Conservation (phyloP, 2,113 vertebrate genomes). For the cattle (Bos taurus) region DNA sequence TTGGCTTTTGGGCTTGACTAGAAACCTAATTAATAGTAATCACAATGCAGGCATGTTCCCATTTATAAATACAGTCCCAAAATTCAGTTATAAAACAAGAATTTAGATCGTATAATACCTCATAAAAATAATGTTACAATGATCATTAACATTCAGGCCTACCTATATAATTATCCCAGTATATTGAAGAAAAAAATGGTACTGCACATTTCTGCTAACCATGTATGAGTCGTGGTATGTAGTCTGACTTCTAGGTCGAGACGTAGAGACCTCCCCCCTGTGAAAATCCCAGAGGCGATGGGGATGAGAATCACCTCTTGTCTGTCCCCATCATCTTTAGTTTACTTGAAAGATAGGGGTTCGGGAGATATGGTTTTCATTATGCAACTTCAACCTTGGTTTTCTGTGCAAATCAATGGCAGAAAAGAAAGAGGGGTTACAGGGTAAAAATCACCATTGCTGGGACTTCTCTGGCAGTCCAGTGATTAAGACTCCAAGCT, state of each 20-base stretch:
- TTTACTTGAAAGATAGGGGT: neutral
- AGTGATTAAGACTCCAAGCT: neutral
- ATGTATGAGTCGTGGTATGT: fast-evolving
- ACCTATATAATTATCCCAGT: neutral
- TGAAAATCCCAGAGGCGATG: neutral
- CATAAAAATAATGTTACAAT: neutral
- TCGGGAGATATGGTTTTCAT: neutral
- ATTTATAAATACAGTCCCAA: neutral
- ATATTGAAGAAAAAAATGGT: neutral
- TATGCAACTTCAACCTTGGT: neutral
- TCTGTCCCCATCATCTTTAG: neutral
- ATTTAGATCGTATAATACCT: neutral
- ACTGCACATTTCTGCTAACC: neutral
- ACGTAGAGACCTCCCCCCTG: neutral
- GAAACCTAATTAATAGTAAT: neutral
- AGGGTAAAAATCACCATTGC: neutral
- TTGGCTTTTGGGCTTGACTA: neutral
- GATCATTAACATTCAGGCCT: neutral
- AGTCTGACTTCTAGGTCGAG: neutral
- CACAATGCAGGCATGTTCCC: neutral
- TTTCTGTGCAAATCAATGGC: neutral
- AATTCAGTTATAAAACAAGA: neutral
- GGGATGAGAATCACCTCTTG: neutral
- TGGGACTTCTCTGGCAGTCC: neutral
- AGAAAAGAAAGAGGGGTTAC: neutral